These are phyloP conservation scores for Nipponia nippon DNA, from an alignment of 2,113 vertebrate species.

Conservation along the genomic window DNA sequence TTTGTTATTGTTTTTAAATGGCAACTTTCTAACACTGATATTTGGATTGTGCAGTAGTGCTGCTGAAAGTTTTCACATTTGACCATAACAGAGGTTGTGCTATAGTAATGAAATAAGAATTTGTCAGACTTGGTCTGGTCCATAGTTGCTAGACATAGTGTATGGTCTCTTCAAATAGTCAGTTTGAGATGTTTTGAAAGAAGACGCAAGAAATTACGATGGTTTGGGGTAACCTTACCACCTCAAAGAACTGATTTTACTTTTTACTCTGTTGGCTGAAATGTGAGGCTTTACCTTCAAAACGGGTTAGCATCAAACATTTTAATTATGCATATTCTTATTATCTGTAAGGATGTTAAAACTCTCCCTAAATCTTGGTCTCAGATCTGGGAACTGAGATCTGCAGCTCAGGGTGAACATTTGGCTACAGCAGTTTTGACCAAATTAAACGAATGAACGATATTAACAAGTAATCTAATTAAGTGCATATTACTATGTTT, in stretches of 20 bases:
- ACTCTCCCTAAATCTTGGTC: not conserved
- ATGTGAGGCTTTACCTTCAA: not conserved
- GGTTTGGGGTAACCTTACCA: not conserved
- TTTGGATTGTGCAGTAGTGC: not conserved
- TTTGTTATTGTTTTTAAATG: not conserved
- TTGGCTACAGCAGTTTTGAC: constrained; percentile 41
- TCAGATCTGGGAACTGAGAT: not conserved
- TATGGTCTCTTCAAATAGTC: not conserved
- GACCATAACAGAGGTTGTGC: not conserved
- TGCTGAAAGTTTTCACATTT: not conserved
- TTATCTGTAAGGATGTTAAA: not conserved
- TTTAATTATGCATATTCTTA: not conserved
- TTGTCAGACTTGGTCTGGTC: not conserved
- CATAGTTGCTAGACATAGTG: not conserved
- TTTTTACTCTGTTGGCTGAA: not conserved
- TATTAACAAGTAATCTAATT: constrained; percentile 67
- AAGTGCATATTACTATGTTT: constrained; percentile 55
- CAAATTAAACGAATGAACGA: constrained; percentile 57
- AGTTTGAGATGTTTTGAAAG: not conserved
- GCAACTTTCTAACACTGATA: not conserved
- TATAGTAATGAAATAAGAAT: not conserved
- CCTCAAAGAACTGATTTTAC: not conserved
- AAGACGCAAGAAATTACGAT: not conserved
- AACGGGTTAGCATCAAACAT: not conserved
- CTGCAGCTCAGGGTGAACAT: constrained; percentile 26